These are phyloP conservation scores for Calosoma granatense DNA, from an alignment of 1,140 invertebrate genomes.

Conservation along the genomic window DNA sequence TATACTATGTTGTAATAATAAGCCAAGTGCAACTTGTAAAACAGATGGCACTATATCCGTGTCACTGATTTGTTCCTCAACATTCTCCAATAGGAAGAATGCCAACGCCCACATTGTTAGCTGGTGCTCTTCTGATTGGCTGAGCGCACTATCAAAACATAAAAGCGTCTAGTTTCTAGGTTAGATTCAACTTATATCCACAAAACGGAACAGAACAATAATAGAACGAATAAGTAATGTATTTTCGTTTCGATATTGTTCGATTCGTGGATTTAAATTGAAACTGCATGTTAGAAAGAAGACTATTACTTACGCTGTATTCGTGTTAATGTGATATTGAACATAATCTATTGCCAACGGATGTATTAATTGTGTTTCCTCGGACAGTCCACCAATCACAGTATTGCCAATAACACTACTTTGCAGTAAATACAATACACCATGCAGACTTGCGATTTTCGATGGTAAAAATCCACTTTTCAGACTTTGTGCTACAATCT, in stretches of 20 bases:
- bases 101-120: constrained; percentile 54
- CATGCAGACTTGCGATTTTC: constrained; percentile 58
- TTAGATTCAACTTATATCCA: too few relatives aligned
- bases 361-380: constrained; percentile 49
- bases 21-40: constrained; percentile 34
- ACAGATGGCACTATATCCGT: constrained; percentile 34
- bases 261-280: too few relatives aligned
- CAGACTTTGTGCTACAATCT: constrained; percentile 50
- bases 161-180: background rate
- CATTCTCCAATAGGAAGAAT: constrained; percentile 58
- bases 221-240: constrained; percentile 14
- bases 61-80: constrained; percentile 35
- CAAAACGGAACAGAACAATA: constrained; percentile 9
- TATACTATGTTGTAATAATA: constrained; percentile 33
- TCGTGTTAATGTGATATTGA: constrained; percentile 48
- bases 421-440: constrained; percentile 66
- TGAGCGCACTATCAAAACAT: constrained; percentile 36
- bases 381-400: constrained; percentile 41
- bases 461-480: constrained; percentile 55
- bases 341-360: constrained; percentile 59
- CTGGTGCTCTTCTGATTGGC: constrained; percentile 51
- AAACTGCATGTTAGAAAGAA: constrained; percentile 15
- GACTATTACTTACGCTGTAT: constrained; percentile 38
- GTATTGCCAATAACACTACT: constrained; percentile 47
- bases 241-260: too few relatives aligned